Evolutionary conservation across 1,140 invertebrate genomes (phyloP), one percentile per base, ranked within the genome.

Genomic region (Cyclina sinensis): DNA sequence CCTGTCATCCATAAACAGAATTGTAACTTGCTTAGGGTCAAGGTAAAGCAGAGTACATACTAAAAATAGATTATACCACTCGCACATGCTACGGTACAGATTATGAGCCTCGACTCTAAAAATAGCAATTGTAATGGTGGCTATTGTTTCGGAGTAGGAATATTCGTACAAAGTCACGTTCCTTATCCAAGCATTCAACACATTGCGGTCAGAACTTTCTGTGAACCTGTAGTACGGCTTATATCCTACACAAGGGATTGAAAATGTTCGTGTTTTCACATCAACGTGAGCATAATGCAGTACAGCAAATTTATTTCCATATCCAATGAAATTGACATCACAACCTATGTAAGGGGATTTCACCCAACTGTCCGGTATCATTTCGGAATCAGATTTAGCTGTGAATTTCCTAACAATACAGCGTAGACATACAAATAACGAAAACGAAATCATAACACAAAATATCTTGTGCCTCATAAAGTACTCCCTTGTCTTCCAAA

Each of bases 1-100:
- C 51, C 94, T 93, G 30, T 91, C 93, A 81, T 95, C 94, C 32
- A 94, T 74, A 39, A 92, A 91, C 43, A 95, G 51, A 46, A 95
- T 92, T 30, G 83, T 54, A 3, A 70, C 57, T 51, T 51, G 21
- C 24, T 37, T 37, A 21, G 85, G 37, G 14, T 76, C 21, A 9
- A 81, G 46, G 7, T 73, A 62, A 3, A 85, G 37, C 14, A 62
- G 35, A 7, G 43, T 30, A 4, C 39, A 59, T 14, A 90, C 27
- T 27, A 68, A 5, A 84, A 76, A 90, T 5, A 87, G 24, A 46
- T 87, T 87, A 37, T 76, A 83, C 85, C 79, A 87, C 32, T 86
- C 79, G 24, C 46, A 86, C 27, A 90, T 27, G 2, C 59, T 73
- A 48, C 62, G 39, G 80, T 87, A 90, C 5, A 90, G 16, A 70